These are phyloP conservation scores for Rhogogaster chlorosoma DNA, from an alignment of 2,888 invertebrate species.

Conservation along the genomic window DNA sequence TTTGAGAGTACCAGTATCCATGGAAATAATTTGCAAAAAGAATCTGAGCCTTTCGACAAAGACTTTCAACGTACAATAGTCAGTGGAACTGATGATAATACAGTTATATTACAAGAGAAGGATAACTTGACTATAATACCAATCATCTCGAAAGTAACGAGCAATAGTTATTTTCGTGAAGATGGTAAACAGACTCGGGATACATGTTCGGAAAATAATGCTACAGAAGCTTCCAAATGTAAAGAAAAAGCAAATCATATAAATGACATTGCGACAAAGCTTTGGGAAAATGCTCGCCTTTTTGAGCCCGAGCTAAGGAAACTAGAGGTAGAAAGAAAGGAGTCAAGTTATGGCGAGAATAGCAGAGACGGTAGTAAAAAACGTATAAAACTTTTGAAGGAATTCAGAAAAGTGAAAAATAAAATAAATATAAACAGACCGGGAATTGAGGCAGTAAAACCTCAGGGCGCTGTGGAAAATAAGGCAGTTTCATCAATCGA, in stretches of 20 bases:
- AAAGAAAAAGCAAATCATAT: slow-evolving; percentile 48
- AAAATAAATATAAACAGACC: neutral
- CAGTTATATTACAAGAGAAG: slow-evolving; percentile 15
- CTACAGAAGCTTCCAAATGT: slow-evolving; percentile 25
- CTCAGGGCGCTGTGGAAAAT: neutral
- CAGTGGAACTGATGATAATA: neutral
- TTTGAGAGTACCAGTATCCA: neutral
- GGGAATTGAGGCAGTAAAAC: neutral
- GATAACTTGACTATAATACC: neutral
- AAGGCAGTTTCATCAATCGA: neutral
- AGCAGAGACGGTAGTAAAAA: slow-evolving; percentile 54
- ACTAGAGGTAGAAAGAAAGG: neutral
- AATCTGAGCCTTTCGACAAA: neutral
- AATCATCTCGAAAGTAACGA: neutral
- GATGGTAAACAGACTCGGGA: neutral
- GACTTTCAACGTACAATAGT: slow-evolving; percentile 10
- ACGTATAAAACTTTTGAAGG: slow-evolving; percentile 60
- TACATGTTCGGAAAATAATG: neutral
- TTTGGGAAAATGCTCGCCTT: slow-evolving; percentile 49
- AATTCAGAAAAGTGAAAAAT: slow-evolving; percentile 63
- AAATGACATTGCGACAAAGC: slow-evolving; percentile 50
- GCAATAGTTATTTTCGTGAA: neutral
- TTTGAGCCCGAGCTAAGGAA: slow-evolving; percentile 36
- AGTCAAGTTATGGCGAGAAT: neutral
- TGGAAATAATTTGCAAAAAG: neutral